Evolutionary conservation across 2,113 vertebrate species (phyloP), one percentile per base, ranked within the genome.

Genomic region (Ophthalmolycus amberensis): DNA sequence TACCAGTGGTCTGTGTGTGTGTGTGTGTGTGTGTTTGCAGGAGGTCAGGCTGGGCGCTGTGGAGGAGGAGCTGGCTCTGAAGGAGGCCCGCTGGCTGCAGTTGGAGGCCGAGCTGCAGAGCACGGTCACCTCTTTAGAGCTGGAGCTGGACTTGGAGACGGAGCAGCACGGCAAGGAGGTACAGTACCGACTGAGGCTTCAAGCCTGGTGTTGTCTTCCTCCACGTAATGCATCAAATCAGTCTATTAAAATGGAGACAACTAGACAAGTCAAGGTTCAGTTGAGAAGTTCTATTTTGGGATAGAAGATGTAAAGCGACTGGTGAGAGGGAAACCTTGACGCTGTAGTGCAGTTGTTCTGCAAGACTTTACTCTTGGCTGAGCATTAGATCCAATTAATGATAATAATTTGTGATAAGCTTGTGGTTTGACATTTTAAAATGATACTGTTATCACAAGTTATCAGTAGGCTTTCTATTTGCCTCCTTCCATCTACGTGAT

Each of bases 41-140:
- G 93, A 91, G 50, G 84, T 25, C 32, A 87, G 48, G 79, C 58
- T 92, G 85, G 62, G 67, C 22, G 63, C 15, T 2, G 16, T 92
- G 60, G 86, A 80, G 79, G 92, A 92, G 80, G 88, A 95, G 81
- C 83, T 97, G 76, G 91, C 89, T 4, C 91, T 89, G 79, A 95
- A 94, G 86, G 94, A 96, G 92, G 94, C 92, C 1, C 89, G 56
- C 71, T 95, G 94, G 92, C 85, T 88, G 65, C 94, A 96, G 80
- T 68, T 90, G 22, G 92, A 96, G 91, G 88, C 91, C 81, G 88
- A 77, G 82, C 93, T 95, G 88, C 90, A 95, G 86, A 82, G 80
- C 70, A 90, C 88, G 9, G 83, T 96, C 65, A 77, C 92, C 32
- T 90, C 92, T 71, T 85, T 97, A 34, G 95, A 94, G 86, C 79